Evolutionary conservation across 2,888 invertebrate species (phyloP).

Genomic region (Uloborus plumipes): DNA sequence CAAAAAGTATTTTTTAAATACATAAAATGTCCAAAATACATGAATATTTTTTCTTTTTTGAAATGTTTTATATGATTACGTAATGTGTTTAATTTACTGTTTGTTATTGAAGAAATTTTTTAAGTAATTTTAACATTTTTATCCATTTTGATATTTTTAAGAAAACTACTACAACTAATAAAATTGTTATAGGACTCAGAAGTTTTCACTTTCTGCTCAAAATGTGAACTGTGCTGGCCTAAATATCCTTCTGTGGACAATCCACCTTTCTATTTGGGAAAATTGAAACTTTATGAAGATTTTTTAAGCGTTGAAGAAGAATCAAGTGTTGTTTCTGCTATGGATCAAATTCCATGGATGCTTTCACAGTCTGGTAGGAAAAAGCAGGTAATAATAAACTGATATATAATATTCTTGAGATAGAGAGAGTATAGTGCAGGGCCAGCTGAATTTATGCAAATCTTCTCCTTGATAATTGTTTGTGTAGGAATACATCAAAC

Average conservation of each 20-base stretch:
- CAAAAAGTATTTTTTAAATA: no score
- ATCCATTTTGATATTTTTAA: background rate
- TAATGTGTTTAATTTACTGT: no score
- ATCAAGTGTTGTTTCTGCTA: conserved; percentile 76
- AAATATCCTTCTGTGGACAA: background rate
- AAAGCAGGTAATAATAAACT: conserved; percentile 79
- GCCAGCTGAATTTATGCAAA: no score
- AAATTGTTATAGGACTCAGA: conserved; percentile 12
- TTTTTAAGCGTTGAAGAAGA: conserved; percentile 84
- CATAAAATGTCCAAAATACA: no score
- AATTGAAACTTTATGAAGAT: conserved; percentile 71
- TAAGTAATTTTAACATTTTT: background rate
- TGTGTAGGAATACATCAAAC: no score
- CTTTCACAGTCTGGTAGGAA: conserved; percentile 94
- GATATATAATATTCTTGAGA: no score
- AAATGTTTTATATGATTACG: no score
- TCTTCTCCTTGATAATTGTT: no score
- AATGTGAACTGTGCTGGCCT: conserved; percentile 50
- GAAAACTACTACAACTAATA: background rate
- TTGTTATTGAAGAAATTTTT: background rate
- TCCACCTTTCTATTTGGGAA: conserved; percentile 32
- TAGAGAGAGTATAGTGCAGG: no score
- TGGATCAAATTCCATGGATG: conserved; percentile 89
- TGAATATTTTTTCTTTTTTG: no score
- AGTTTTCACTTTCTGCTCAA: conserved; percentile 26